These are phyloP conservation scores for Willowsia nigromaculata DNA, from an alignment of 2,888 invertebrate genomes.

Conservation along the genomic window DNA sequence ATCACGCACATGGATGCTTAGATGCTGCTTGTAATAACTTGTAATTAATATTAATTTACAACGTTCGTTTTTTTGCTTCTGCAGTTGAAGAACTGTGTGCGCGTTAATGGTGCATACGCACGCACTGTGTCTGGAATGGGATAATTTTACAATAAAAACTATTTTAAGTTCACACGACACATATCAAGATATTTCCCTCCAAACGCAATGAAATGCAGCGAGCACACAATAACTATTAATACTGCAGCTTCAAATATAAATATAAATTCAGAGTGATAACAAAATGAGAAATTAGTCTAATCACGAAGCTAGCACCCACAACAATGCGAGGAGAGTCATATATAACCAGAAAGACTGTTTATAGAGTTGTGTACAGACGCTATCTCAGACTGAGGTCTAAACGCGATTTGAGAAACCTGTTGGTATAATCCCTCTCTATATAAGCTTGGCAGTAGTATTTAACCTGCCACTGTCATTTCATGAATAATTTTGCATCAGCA, in stretches of 20 bases:
- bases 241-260: not conserved
- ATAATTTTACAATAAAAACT: not conserved
- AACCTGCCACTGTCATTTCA: not conserved
- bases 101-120: not conserved
- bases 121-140: not conserved
- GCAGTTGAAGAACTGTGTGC: not conserved
- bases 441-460: not conserved
- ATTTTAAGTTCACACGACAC: not conserved
- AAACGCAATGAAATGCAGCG: not conserved
- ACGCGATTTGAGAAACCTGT: not conserved
- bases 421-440: not conserved
- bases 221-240: not conserved
- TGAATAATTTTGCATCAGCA: not conserved
- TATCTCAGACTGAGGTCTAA: not conserved
- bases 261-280: too few species aligned
- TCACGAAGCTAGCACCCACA: not conserved
- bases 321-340: not conserved
- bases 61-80: not conserved
- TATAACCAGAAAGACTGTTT: not conserved
- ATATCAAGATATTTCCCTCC: not conserved
- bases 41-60: conserved; percentile 11
- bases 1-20: conserved; percentile 11
- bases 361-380: not conserved
- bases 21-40: not conserved
- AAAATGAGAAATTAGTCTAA: not conserved